Conservation (phyloP, 2,888 invertebrate species). For the Mythimna vitellina region DNA sequence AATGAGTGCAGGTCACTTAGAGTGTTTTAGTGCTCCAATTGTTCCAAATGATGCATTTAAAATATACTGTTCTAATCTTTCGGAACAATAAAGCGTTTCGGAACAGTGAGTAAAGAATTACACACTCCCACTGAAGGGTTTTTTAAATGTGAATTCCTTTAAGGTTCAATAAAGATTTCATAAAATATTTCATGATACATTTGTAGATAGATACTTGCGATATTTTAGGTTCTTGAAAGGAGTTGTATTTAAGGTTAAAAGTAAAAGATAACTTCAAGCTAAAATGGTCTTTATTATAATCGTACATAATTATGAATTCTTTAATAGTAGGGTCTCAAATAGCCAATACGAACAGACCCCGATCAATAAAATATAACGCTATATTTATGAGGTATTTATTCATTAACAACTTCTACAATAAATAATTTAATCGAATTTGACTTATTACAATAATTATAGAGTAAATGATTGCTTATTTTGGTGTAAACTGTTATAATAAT, state of each 20-base stretch:
- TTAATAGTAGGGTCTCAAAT: slow-evolving; percentile 46
- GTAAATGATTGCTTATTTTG: slow-evolving; percentile 61
- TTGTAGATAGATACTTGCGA: background rate
- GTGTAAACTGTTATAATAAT: slow-evolving; percentile 58
- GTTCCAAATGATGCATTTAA: no score
- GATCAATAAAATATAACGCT: slow-evolving; percentile 50
- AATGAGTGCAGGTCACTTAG: no score
- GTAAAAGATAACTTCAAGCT: slow-evolving; percentile 72
- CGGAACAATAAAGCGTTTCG: no score
- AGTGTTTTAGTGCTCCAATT: no score
- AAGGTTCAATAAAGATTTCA: no score
- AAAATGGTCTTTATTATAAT: slow-evolving; percentile 73
- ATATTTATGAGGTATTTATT: slow-evolving; percentile 62
- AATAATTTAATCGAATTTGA: slow-evolving; percentile 48
- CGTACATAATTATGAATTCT: slow-evolving; percentile 57
- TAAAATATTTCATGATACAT: no score
- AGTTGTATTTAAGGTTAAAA: slow-evolving; percentile 12
- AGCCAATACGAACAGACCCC: slow-evolving; percentile 50
- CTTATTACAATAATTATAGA: slow-evolving; percentile 45
- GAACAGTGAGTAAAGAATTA: no score
- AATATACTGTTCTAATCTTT: no score
- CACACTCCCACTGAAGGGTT: no score
- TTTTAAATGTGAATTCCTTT: no score
- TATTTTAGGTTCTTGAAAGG: background rate
- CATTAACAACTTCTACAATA: slow-evolving; percentile 54